These are phyloP conservation scores for Colletes gigas DNA, from an alignment of 1,140 invertebrate genomes.

Conservation along the genomic window DNA sequence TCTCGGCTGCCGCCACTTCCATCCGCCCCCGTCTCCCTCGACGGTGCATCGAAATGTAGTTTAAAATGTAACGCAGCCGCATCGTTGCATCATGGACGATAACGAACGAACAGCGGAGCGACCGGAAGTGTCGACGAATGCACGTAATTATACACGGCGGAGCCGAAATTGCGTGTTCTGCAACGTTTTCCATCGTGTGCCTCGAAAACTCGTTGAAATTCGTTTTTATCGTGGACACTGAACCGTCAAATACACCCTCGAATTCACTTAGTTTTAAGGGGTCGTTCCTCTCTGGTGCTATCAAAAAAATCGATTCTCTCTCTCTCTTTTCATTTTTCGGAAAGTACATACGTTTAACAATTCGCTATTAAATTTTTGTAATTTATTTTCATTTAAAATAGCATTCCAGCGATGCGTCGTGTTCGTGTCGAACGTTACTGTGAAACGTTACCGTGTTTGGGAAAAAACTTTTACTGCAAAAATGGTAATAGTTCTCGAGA, in stretches of 20 bases:
- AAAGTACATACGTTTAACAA: too few relatives aligned
- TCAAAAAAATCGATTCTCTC: too few relatives aligned
- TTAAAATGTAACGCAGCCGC: constrained; percentile 64
- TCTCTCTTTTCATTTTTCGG: too few relatives aligned
- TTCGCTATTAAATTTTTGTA: too few relatives aligned
- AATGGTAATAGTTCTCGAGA: too few relatives aligned
- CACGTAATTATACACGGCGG: constrained; percentile 55
- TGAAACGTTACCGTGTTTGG: too few relatives aligned
- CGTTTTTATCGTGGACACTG: constrained; percentile 26
- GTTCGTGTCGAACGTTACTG: too few relatives aligned
- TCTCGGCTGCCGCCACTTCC: constrained; percentile 36
- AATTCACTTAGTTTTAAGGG: too few relatives aligned
- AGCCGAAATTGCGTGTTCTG: constrained; percentile 51
- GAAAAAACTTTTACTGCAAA: too few relatives aligned
- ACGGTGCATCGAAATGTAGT: constrained; percentile 61
- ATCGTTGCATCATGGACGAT: constrained; percentile 48
- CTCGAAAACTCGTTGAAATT: constrained; percentile 28
- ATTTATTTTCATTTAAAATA: too few relatives aligned
- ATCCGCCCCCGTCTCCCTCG: constrained; percentile 14
- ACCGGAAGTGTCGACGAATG: constrained; percentile 48
- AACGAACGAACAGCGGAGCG: constrained; percentile 47
- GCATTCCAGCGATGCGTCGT: too few relatives aligned
- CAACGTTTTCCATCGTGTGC: constrained; percentile 45
- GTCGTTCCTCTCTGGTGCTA: too few relatives aligned
- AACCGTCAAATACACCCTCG: constrained; percentile 13